Evolutionary conservation across 2,113 vertebrate genomes (phyloP).

Genomic region (Pteropus alecto): DNA sequence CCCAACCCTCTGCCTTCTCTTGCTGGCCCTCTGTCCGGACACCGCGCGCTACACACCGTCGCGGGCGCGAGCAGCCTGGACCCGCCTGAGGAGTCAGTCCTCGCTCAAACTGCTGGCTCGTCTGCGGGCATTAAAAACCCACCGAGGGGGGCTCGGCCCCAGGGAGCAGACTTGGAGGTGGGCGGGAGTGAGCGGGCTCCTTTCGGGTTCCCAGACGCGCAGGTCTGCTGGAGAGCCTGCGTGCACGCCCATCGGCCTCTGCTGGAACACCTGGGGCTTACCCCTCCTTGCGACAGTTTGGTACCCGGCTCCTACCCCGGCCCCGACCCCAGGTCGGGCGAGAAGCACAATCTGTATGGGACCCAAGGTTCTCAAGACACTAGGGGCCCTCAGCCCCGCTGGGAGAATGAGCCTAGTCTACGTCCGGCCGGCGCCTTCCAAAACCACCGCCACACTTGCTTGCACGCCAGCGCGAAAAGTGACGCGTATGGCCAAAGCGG

Average conservation of each 20-base stretch:
- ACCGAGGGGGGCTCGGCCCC: neutral
- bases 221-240: neutral
- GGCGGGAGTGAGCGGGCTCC: neutral
- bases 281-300: neutral
- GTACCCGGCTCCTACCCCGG: too few relatives aligned
- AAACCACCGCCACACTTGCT: neutral
- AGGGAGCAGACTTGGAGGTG: neutral
- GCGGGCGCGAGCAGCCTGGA: neutral
- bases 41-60: neutral
- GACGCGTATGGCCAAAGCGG: neutral
- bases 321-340: neutral
- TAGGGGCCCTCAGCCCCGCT: neutral
- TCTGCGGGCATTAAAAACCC: neutral
- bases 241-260: neutral
- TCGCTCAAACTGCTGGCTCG: neutral
- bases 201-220: neutral
- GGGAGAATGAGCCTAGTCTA: neutral
- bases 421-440: neutral
- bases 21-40: neutral
- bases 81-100: neutral
- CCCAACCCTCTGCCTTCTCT: neutral
- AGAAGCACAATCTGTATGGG: neutral
- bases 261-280: slow-evolving; percentile 7
- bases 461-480: neutral
- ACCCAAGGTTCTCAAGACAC: neutral